phyloP scores from a whole-genome alignment of 2,888 invertebrate genomes.

The Helicoverpa assulta region DNA sequence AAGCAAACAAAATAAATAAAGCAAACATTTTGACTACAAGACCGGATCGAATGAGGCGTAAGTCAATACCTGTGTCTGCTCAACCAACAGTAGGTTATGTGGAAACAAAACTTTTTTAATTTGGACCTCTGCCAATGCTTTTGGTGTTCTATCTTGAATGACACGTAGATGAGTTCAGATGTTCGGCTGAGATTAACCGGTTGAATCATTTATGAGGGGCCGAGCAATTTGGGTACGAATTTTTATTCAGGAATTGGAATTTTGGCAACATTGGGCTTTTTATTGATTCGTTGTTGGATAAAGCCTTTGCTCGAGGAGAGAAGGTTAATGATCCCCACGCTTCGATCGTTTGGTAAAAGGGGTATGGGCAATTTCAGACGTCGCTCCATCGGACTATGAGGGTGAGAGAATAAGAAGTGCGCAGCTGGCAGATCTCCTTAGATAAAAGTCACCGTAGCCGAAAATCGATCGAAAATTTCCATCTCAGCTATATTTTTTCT shows the following conservation, averaged over 20 bases:
- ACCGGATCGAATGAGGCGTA: slow-evolving; percentile 43
- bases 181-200: slow-evolving; percentile 40
- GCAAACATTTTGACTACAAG: slow-evolving; percentile 29
- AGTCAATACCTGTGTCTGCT: slow-evolving; percentile 48
- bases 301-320: too few relatives aligned
- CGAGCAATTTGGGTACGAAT: slow-evolving; percentile 27
- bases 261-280: not conserved
- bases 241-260: slow-evolving; percentile 9
- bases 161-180: slow-evolving; percentile 47
- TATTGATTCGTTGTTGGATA: too few relatives aligned
- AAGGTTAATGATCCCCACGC: too few relatives aligned
- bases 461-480: too few relatives aligned
- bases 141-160: slow-evolving; percentile 42
- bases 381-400: too few relatives aligned
- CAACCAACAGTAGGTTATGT: slow-evolving; percentile 33
- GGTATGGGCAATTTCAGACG: too few relatives aligned
- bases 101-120: slow-evolving; percentile 62
- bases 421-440: too few relatives aligned
- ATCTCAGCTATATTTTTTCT: too few relatives aligned
- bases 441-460: too few relatives aligned
- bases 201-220: slow-evolving; percentile 38
- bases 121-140: slow-evolving; percentile 59
- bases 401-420: too few relatives aligned
- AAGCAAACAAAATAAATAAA: slow-evolving; percentile 21
- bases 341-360: too few relatives aligned